Conservation (phyloP, 2,797 vertebrate genomes). For the Myripristis jacobus region DNA sequence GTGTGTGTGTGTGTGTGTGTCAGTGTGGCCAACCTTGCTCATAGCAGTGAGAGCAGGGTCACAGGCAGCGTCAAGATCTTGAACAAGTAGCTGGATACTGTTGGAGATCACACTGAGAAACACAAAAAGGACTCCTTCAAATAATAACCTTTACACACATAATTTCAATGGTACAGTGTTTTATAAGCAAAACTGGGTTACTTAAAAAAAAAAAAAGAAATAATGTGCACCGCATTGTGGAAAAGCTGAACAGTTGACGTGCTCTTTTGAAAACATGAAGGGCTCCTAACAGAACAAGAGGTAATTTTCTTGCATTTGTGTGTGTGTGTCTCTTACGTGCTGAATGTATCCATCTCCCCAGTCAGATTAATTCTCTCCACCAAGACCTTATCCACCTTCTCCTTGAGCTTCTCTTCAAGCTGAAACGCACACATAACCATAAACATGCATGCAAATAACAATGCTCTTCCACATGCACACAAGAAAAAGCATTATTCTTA, state of each 20-base stretch:
- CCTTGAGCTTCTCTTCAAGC: conserved; percentile 98
- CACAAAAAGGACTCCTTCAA: conserved; percentile 14
- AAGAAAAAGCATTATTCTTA: background rate
- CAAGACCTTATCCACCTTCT: conserved; percentile 94
- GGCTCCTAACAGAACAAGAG: background rate
- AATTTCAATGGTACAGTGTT: background rate
- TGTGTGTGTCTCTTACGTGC: conserved; percentile 86
- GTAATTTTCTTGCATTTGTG: background rate
- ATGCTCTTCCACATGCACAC: background rate
- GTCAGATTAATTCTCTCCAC: conserved; percentile 95
- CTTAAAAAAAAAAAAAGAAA: background rate
- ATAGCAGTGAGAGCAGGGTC: conserved; percentile 97
- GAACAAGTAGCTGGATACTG: conserved; percentile 97
- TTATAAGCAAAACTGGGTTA: background rate
- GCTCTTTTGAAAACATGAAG: background rate
- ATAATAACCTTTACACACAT: background rate
- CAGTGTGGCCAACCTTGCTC: conserved; percentile 90
- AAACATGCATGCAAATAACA: background rate
- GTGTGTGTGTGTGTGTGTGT: conserved; percentile 14
- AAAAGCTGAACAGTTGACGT: background rate
- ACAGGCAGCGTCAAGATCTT: conserved; percentile 97
- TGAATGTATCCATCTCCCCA: conserved; percentile 98
- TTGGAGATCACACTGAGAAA: conserved; percentile 94
- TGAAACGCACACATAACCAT: conserved; percentile 68
- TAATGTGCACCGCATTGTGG: background rate